Conservation (phyloP, 2,113 vertebrate genomes). For the Chloropsis hardwickii region DNA sequence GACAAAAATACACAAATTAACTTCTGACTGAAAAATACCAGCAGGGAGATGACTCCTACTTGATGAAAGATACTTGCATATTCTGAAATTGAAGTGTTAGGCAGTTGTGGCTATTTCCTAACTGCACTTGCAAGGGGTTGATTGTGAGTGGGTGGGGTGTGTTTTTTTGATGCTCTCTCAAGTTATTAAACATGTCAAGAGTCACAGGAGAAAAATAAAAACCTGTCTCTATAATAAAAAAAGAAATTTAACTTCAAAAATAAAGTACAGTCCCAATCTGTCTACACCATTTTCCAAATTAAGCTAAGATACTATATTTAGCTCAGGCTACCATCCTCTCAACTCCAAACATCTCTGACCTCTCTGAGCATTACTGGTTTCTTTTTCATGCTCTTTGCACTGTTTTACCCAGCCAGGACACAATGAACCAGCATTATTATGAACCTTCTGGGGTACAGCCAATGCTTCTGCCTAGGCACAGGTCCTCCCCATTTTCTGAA, state of each 20-base stretch:
- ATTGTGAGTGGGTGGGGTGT: neutral
- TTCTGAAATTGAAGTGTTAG: neutral
- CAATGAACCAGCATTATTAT: neutral
- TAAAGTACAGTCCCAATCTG: neutral
- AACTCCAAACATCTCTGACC: neutral
- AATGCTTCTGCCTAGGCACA: neutral
- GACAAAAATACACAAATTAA: neutral
- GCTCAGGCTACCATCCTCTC: neutral
- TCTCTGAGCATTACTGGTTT: neutral
- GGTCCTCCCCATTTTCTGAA: neutral
- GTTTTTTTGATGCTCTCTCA: neutral
- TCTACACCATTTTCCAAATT: neutral
- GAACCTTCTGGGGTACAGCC: neutral
- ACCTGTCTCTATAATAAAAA: neutral
- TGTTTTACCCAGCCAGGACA: neutral
- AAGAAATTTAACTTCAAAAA: neutral
- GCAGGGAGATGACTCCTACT: neutral
- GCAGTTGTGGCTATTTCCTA: neutral
- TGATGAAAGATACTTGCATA: neutral
- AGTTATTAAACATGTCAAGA: neutral
- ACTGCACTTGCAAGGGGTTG: neutral
- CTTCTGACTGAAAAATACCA: neutral
- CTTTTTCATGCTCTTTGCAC: neutral
- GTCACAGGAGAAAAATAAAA: neutral
- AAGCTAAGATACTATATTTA: neutral